These are phyloP conservation scores for Aplodontia rufa DNA, from an alignment of 2,113 vertebrate species.

Conservation along the genomic window DNA sequence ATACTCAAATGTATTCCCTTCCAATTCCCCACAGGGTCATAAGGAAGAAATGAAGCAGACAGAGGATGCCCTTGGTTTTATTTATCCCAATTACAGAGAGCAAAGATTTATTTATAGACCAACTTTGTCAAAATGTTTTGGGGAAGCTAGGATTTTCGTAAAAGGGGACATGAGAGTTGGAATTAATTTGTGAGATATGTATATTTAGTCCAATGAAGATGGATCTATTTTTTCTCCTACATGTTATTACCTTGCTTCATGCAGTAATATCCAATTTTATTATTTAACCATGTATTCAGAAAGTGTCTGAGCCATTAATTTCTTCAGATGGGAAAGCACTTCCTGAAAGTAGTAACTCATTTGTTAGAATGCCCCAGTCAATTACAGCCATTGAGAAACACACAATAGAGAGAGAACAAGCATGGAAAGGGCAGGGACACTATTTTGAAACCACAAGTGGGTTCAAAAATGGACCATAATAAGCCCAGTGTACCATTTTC, in stretches of 20 bases:
- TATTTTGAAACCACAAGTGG: not conserved
- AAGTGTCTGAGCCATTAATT: not conserved
- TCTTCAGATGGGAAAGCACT: constrained; percentile 14
- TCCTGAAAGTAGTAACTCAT: not conserved
- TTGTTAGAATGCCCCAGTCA: constrained; percentile 15
- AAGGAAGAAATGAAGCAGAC: not conserved
- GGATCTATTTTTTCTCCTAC: not conserved
- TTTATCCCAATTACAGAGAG: not conserved
- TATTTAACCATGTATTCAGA: constrained; percentile 31
- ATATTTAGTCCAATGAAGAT: not conserved
- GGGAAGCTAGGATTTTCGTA: constrained; percentile 25
- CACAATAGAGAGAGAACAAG: not conserved
- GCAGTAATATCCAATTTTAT: not conserved
- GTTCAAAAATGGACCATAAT: not conserved
- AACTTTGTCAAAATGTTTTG: constrained; percentile 34
- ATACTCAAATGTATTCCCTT: not conserved
- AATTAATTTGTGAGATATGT: not conserved
- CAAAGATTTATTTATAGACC: constrained; percentile 2
- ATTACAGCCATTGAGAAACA: not conserved
- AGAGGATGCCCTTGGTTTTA: not conserved
- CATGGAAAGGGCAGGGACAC: not conserved
- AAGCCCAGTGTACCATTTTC: not conserved
- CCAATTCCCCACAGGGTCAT: not conserved
- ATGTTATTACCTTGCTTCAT: not conserved
- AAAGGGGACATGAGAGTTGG: not conserved